These are phyloP conservation scores for Micromussa lordhowensis DNA, from an alignment of 92 coral and sea anemone genomes.

Conservation along the genomic window DNA sequence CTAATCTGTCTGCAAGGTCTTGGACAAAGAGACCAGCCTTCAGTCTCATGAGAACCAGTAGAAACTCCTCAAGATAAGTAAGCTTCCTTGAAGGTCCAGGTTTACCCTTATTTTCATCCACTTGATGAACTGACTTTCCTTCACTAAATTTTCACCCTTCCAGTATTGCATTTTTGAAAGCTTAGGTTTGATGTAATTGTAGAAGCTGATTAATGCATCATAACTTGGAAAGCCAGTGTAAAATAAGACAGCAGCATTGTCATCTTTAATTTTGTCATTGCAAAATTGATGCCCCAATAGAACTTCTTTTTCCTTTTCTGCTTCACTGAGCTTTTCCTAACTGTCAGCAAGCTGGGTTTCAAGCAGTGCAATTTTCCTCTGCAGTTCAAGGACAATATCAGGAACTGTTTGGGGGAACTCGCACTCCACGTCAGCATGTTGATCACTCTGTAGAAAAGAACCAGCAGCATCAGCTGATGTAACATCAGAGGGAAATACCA, in stretches of 20 bases:
- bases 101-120: constrained; percentile 24
- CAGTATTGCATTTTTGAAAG: constrained; percentile 51
- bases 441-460: background rate
- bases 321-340: constrained; percentile 6
- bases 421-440: background rate
- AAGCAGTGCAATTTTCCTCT: background rate
- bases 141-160: too few species aligned
- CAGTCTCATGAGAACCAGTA: constrained; percentile 48
- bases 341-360: constrained; percentile 18
- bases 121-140: constrained; percentile 45
- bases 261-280: constrained; percentile 49
- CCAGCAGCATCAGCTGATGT: too few species aligned
- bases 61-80: constrained; percentile 40
- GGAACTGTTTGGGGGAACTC: background rate
- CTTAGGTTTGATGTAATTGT: constrained; percentile 43
- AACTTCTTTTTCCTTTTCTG: background rate
- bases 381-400: constrained; percentile 18
- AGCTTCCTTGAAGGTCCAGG: constrained; percentile 35
- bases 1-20: constrained; percentile 59
- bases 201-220: constrained; percentile 31
- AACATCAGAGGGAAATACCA: constrained; percentile 13
- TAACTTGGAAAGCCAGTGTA: too few species aligned
- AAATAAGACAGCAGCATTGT: constrained; percentile 41
- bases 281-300: constrained; percentile 44
- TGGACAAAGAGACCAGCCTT: constrained; percentile 55